phyloP scores from a whole-genome alignment of 2,113 vertebrate species.

The Crotalus viridis region DNA sequence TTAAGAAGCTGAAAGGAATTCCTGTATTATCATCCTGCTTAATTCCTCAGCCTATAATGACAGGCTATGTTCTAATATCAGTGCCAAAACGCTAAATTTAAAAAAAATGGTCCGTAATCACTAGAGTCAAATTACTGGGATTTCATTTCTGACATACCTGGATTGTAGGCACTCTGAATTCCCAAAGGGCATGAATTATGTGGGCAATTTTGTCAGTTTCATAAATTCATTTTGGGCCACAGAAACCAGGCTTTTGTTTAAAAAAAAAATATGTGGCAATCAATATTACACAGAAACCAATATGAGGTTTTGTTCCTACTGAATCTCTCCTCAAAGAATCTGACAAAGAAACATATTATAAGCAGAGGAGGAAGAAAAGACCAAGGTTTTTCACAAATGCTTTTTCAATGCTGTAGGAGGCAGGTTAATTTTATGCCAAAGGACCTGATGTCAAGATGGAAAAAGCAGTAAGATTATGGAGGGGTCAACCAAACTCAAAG shows the following conservation, averaged over 20 bases:
- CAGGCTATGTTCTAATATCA: background rate
- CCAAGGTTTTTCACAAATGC: background rate
- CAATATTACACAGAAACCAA: background rate
- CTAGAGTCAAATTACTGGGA: background rate
- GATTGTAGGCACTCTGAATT: background rate
- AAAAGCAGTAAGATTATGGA: background rate
- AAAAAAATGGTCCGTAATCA: background rate
- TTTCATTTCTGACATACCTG: background rate
- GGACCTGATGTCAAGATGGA: rapidly evolving
- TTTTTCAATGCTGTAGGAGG: background rate
- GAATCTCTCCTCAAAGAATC: background rate
- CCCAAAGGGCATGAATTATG: background rate
- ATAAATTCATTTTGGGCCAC: background rate
- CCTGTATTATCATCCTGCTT: background rate
- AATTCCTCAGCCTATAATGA: background rate
- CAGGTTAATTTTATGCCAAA: background rate
- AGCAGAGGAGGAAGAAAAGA: background rate
- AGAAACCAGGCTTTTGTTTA: background rate
- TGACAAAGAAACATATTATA: slow-evolving; percentile 46
- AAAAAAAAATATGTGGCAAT: background rate
- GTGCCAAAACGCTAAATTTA: background rate
- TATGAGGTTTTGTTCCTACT: rapidly evolving
- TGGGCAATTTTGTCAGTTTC: background rate
- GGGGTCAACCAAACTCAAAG: background rate
- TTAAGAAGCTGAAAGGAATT: background rate